A percentile compares a stretch with the other conserved stretches of the same genome.
These are phyloP conservation scores for Phrynosoma blainvillii DNA, from an alignment of 2,113 vertebrate genomes.

Conservation along the genomic window DNA sequence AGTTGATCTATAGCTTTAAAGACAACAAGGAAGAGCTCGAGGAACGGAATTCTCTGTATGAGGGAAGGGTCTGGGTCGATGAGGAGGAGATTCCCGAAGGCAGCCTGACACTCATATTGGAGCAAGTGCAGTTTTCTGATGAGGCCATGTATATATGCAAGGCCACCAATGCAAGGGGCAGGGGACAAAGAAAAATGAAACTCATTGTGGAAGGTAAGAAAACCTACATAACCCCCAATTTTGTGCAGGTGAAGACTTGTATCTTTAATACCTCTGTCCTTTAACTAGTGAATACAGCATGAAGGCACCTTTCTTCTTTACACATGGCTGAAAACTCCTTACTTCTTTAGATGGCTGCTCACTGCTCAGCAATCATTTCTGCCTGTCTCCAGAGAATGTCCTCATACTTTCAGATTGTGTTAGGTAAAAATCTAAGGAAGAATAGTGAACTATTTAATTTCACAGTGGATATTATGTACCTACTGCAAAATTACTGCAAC, in stretches of 20 bases:
- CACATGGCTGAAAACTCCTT: background rate
- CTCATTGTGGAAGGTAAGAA: slow-evolving; percentile 62
- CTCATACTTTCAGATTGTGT: background rate
- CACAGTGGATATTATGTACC: background rate
- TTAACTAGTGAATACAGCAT: background rate
- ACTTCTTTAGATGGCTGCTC: background rate
- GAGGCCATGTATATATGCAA: slow-evolving; percentile 62
- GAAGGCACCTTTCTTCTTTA: background rate
- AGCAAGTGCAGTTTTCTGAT: slow-evolving; percentile 59
- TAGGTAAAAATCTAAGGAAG: background rate
- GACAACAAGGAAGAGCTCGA: slow-evolving; percentile 56
- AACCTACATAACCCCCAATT: background rate
- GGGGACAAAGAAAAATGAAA: slow-evolving; percentile 54
- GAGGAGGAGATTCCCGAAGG: slow-evolving; percentile 55
- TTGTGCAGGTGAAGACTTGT: background rate
- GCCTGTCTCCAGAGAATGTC: background rate
- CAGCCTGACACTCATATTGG: slow-evolving; percentile 53
- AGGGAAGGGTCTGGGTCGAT: slow-evolving; percentile 61
- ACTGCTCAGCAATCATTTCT: background rate
- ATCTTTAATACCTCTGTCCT: background rate
- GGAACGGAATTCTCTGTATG: slow-evolving; percentile 55
- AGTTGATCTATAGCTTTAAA: slow-evolving; percentile 59
- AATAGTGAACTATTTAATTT: background rate
- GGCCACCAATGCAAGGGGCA: slow-evolving; percentile 45
- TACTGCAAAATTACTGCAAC: background rate